Base-by-base conservation (phyloP, 2,888 invertebrate genomes). In the Phasia obesa region DNA sequence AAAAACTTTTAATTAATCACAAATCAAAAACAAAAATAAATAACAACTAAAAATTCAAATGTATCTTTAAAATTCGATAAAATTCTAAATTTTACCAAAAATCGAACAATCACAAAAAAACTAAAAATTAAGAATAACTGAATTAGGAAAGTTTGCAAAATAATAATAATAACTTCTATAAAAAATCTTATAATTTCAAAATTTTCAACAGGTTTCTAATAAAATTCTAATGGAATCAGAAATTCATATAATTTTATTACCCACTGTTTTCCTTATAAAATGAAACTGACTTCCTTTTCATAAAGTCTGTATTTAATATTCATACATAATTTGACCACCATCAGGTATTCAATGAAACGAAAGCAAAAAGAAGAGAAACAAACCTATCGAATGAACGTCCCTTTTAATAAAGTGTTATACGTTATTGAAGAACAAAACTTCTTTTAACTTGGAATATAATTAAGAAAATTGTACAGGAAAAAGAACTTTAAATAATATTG, bases 401-500 rank as follows among this genome's bases (percentile, higher is more conserved):
- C 53, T 64, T 73, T 55, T 57, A 71, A 65, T 75, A 78, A 78
- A 69, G 69, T 65, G 77, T 74, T 74, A 64, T 64, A 57, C 17
- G 42, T 73, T 57, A 62, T 73, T 73, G 44, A 57, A 69, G 35
- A 31, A 62, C 23, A 62, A 77, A 55, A 11, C 11, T 35, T n/a
- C 27, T 57, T 82, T 55, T 65, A 73, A 65, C 42, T 59, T 57
- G 42, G 64, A 78, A 65, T 78, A 82, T 82, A 82, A 78, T 82
- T 78, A 79, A 79, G 74, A 71, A 65, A 83, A 83, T 83, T 83
- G 57, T 75, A 60, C 38, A 31, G 71, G 49, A 49, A 59, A 31
- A 31, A 57, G 1, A 67, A 55, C 15, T 60, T 81, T 60, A 62
- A 69, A 70, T 38, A 55, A 69, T 27, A 67, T 25, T 9, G 51